phyloP scores from a whole-genome alignment of 53 echinoderm and acorn worm species.

The Patiria pectinifera region DNA sequence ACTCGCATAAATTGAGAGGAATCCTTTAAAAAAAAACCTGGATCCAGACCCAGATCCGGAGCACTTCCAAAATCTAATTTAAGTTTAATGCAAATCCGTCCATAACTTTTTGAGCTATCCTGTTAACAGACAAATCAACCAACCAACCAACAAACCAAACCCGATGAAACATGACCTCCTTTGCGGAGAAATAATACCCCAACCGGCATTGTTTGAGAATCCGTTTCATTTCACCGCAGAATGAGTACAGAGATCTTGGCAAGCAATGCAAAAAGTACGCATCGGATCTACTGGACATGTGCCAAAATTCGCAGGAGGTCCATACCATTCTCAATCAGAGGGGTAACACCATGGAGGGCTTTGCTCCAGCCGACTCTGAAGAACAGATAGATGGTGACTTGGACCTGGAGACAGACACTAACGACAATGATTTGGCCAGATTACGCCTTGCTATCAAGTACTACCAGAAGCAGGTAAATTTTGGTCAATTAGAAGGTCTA shows the following conservation, averaged over 20 bases:
- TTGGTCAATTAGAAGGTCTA: neutral
- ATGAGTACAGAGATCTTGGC: slow-evolving; percentile 83
- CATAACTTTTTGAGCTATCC: no score
- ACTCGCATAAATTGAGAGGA: no score
- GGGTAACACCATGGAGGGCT: slow-evolving; percentile 74
- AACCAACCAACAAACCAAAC: no score
- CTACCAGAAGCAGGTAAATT: slow-evolving; percentile 87
- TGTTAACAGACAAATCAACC: no score
- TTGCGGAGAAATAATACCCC: no score
- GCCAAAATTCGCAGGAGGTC: slow-evolving; percentile 94
- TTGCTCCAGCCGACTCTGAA: slow-evolving; percentile 39
- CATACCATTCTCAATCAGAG: slow-evolving; percentile 84
- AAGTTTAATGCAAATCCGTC: no score
- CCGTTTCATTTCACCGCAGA: slow-evolving; percentile 55
- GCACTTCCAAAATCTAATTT: no score
- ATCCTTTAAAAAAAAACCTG: no score
- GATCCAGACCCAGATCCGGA: no score
- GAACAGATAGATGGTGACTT: slow-evolving; percentile 46
- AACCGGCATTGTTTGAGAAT: no score
- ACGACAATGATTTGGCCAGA: slow-evolving; percentile 66
- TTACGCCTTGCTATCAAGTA: slow-evolving; percentile 88
- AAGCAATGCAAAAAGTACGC: slow-evolving; percentile 93
- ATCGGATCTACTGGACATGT: slow-evolving; percentile 98
- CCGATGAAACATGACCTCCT: no score
- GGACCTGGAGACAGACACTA: neutral